Evolutionary conservation across 37 sponge, comb jelly and placozoan species (phyloP), one percentile per base, ranked within the genome.

Genomic region (Ephydatia muelleri): DNA sequence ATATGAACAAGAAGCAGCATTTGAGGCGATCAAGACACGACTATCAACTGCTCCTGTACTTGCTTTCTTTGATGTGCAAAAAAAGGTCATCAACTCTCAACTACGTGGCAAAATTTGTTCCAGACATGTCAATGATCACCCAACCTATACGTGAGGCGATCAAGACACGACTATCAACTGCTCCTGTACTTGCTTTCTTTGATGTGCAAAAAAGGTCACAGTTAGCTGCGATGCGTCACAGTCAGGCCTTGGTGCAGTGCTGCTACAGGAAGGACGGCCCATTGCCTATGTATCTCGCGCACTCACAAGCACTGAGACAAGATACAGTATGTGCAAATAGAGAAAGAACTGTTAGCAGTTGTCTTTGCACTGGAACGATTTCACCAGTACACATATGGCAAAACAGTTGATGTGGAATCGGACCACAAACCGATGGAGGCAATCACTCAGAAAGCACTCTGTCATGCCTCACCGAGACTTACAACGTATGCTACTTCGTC

Each of bases 141-240:
- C n/a, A n/a, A n/a, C n/a, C n/a, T n/a, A n/a, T n/a, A n/a, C n/a
- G n/a, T n/a, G n/a, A n/a, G n/a, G n/a, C n/a, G n/a, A n/a, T n/a
- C n/a, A n/a, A n/a, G n/a, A n/a, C n/a, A n/a, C n/a, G n/a, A n/a
- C n/a, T n/a, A n/a, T n/a, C n/a, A n/a, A n/a, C n/a, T n/a, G n/a
- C n/a, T n/a, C n/a, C n/a, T n/a, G n/a, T n/a, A n/a, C n/a, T n/a
- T n/a, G n/a, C n/a, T n/a, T n/a, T n/a, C n/a, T n/a, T n/a, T n/a
- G n/a, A n/a, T n/a, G n/a, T n/a, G n/a, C n/a, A n/a, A n/a, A n/a
- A n/a, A n/a, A n/a, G 65, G 69, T 80, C 22, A 81, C 82, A 21
- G 26, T 87, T 5, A 76, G 72, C 22, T 81, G 82, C 82, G 88
- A 87, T 73, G 88, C 88, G 26, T 80, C 81, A 11, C 68, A 81